A percentile compares a stretch with the other conserved stretches of the same genome.
phyloP scores from a whole-genome alignment of 2,888 invertebrate genomes.

The Choristoneura rosaceana region DNA sequence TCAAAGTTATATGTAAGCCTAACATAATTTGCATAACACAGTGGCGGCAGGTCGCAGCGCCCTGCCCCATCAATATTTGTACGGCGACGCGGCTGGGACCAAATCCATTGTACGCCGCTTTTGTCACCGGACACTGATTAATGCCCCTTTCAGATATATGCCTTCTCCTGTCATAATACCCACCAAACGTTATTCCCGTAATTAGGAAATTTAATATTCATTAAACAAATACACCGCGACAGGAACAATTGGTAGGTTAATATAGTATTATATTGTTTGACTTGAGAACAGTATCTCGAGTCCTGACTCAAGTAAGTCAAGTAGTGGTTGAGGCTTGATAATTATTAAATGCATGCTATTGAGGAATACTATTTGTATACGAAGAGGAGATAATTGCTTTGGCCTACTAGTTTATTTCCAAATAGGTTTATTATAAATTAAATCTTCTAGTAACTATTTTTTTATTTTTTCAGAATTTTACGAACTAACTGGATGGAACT shows the following conservation, averaged over 20 bases:
- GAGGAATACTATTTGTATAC: too few relatives aligned
- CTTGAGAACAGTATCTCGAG: background rate
- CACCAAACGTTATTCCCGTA: slow-evolving; percentile 13
- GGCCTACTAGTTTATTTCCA: too few relatives aligned
- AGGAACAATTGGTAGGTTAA: background rate
- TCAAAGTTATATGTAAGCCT: slow-evolving; percentile 3
- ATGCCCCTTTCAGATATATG: slow-evolving; percentile 50
- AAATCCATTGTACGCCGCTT: slow-evolving; percentile 66
- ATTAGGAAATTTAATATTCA: slow-evolving; percentile 29
- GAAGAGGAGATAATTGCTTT: too few relatives aligned
- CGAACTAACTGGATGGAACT: too few relatives aligned
- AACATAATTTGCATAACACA: slow-evolving; percentile 29
- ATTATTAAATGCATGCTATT: background rate
- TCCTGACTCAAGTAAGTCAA: background rate
- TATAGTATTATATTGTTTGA: background rate
- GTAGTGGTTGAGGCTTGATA: slow-evolving; percentile 2
- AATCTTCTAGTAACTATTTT: too few relatives aligned
- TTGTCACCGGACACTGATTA: slow-evolving; percentile 72
- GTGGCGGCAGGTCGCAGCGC: slow-evolving; percentile 53
- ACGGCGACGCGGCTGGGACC: slow-evolving; percentile 46
- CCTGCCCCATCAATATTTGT: slow-evolving; percentile 57
- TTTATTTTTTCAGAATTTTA: too few relatives aligned
- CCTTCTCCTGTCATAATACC: slow-evolving; percentile 43
- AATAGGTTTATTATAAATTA: too few relatives aligned
- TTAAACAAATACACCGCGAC: background rate